Evolutionary conservation across 2,113 vertebrate species (phyloP).

Genomic region (Caretta caretta): DNA sequence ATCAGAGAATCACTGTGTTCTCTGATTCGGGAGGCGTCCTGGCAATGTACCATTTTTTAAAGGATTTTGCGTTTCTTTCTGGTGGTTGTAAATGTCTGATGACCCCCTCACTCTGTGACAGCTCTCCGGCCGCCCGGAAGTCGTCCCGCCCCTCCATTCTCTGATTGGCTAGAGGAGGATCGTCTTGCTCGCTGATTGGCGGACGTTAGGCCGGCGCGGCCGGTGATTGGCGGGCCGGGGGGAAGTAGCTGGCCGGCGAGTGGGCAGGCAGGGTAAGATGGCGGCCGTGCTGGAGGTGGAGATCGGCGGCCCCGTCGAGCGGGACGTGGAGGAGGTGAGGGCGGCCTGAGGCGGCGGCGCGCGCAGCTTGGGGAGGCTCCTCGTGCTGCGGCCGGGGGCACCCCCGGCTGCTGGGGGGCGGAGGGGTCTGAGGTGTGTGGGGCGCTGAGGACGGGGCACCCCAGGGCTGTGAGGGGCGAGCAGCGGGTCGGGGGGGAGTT

Average conservation of each 20-base stretch:
- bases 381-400: too few species aligned
- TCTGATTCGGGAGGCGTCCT: too few species aligned
- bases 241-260: background rate
- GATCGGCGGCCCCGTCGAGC: slow-evolving; percentile 27
- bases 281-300: slow-evolving; percentile 55
- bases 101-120: rapidly evolving
- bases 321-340: slow-evolving; percentile 45
- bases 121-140: background rate
- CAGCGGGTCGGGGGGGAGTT: background rate
- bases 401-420: too few species aligned
- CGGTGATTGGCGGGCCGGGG: background rate
- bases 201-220: rapidly evolving
- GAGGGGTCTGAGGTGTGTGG: background rate
- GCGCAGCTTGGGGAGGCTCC: background rate
- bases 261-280: background rate
- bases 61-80: rapidly evolving
- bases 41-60: too few species aligned
- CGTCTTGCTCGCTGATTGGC: background rate
- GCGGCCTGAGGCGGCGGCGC: background rate
- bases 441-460: background rate
- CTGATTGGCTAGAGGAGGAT: rapidly evolving
- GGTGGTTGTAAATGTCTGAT: rapidly evolving
- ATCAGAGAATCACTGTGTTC: too few species aligned
- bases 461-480: background rate
- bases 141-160: background rate